Percentiles rank a stretch among this genome's conserved stretches.
Evolutionary conservation across 2,797 vertebrate genomes (phyloP).

Genomic region (Okamejei kenojei): DNA sequence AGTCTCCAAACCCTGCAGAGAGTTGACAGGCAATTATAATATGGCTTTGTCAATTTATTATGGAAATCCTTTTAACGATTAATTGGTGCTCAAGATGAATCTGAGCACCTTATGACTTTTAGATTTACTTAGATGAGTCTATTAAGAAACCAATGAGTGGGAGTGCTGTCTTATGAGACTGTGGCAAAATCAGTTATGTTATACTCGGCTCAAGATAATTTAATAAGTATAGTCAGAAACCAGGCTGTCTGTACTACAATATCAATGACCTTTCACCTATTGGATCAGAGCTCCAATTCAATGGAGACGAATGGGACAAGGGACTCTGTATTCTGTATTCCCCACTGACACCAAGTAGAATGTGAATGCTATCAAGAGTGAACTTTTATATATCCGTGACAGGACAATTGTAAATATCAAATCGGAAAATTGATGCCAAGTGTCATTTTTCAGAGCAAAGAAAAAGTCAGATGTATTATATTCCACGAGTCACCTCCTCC

Average conservation of each 20-base stretch:
- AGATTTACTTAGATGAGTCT: constrained; percentile 14
- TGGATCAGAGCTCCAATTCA: neutral
- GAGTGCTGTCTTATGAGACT: neutral
- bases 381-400: neutral
- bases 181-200: neutral
- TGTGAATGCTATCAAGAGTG: neutral
- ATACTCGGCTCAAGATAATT: neutral
- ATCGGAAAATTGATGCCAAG: too few relatives aligned
- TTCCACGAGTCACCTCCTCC: too few relatives aligned
- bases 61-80: constrained; percentile 26
- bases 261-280: neutral
- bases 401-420: neutral
- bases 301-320: neutral
- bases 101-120: constrained; percentile 29
- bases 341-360: neutral
- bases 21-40: neutral
- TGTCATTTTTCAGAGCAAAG: too few relatives aligned
- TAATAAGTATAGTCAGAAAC: constrained; percentile 6
- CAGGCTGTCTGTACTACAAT: neutral
- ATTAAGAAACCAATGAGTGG: constrained; percentile 31
- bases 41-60: constrained; percentile 25
- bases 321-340: neutral
- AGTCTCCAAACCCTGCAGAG: neutral
- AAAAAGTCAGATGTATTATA: too few relatives aligned
- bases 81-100: constrained; percentile 23